Conservation (phyloP, 37 sponge, comb jelly and placozoan genomes). For the Oscarella lobularis region DNA sequence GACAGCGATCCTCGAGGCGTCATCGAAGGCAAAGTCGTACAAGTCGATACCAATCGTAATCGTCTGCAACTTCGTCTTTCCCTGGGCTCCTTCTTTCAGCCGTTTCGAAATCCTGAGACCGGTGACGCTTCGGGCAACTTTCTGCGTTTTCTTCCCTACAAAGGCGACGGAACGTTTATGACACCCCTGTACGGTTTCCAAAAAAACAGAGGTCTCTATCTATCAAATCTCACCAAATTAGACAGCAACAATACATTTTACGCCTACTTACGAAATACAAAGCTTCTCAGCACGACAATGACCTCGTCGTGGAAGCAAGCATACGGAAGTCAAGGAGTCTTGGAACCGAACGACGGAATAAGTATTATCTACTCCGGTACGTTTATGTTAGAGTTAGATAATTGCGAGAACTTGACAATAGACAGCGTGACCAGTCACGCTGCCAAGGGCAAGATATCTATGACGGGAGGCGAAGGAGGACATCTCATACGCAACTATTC, state of each 20-base stretch:
- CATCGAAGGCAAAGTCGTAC: neutral
- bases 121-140: neutral
- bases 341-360: neutral
- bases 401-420: neutral
- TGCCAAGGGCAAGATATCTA: neutral
- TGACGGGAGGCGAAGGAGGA: neutral
- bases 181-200: neutral
- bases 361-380: neutral
- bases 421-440: neutral
- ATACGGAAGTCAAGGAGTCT: neutral
- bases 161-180: neutral
- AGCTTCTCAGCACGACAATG: neutral
- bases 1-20: neutral
- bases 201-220: neutral
- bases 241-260: neutral
- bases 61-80: neutral
- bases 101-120: neutral
- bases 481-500: neutral
- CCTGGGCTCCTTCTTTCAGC: neutral
- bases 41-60: neutral
- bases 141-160: neutral
- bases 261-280: neutral
- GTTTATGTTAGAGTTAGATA: neutral
- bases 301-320: neutral
- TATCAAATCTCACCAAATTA: neutral